Conservation (phyloP, 1,140 invertebrate species). For the Drosophila hydei region DNA sequence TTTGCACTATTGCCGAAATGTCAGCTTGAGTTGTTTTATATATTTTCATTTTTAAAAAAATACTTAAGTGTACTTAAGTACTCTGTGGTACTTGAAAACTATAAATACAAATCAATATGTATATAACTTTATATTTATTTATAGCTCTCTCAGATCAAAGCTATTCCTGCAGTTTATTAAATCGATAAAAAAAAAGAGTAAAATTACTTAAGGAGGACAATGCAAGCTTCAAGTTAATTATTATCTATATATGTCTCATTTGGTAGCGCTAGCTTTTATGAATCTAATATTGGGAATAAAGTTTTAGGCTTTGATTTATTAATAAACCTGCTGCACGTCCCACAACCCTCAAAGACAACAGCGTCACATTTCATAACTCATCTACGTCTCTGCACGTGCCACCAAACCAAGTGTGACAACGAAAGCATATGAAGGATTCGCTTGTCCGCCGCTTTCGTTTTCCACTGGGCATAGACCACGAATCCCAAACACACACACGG, state of each 20-base stretch:
- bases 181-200: too few species aligned
- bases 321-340: constrained; percentile 3
- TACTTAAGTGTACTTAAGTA: too few species aligned
- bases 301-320: constrained; percentile 15
- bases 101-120: too few species aligned
- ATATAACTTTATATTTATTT: not conserved
- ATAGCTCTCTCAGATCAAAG: too few species aligned
- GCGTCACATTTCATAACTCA: constrained; percentile 57
- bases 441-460: constrained; percentile 52
- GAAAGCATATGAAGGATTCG: constrained; percentile 42
- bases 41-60: too few species aligned
- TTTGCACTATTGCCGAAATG: constrained; percentile 58
- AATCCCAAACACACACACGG: constrained; percentile 41
- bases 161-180: too few species aligned
- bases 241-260: too few species aligned
- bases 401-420: constrained; percentile 65
- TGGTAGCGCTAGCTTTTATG: not conserved
- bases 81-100: too few species aligned
- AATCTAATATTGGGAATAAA: not conserved
- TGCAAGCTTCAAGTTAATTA: too few species aligned
- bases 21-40: too few species aligned
- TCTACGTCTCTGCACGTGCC: constrained; percentile 60
- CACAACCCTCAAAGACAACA: constrained; percentile 4
- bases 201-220: too few species aligned
- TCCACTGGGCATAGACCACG: constrained; percentile 50